Evolutionary conservation across 2,113 vertebrate species (phyloP).

Genomic region (Psephotus haematonotus): DNA sequence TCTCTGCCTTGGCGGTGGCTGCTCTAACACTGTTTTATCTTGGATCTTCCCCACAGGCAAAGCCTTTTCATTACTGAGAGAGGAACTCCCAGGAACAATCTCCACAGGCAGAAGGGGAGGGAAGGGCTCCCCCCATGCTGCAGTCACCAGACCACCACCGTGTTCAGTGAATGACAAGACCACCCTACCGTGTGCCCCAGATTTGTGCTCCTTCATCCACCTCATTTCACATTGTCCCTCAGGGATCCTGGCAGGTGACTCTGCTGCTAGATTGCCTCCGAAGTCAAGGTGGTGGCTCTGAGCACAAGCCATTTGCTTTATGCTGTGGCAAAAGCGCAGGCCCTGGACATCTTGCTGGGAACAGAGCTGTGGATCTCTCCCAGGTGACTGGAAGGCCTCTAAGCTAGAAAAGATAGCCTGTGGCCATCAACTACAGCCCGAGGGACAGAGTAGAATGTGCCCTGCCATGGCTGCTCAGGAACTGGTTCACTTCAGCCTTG

Average conservation of each 20-base stretch:
- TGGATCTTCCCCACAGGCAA: conserved; percentile 47
- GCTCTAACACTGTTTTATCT: conserved; percentile 36
- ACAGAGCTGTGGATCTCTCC: neutral
- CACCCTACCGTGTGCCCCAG: neutral
- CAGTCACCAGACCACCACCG: neutral
- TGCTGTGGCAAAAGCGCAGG: accelerated
- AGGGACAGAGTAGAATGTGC: accelerated
- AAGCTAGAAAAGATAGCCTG: neutral
- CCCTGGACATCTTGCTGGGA: neutral
- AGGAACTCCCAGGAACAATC: conserved; percentile 34
- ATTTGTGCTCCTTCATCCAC: neutral
- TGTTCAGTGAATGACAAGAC: neutral
- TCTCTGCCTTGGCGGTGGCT: neutral
- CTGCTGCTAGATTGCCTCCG: neutral
- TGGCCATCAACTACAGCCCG: neutral
- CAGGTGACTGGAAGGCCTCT: neutral
- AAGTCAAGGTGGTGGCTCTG: neutral
- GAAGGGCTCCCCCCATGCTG: neutral
- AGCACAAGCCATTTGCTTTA: neutral
- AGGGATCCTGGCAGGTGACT: neutral
- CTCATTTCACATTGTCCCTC: neutral
- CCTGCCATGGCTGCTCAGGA: neutral
- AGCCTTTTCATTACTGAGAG: conserved; percentile 35
- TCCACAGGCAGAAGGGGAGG: neutral
- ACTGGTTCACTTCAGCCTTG: neutral